These are phyloP conservation scores for Valencia hispanica DNA, from an alignment of 2,797 vertebrate species.

Conservation along the genomic window DNA sequence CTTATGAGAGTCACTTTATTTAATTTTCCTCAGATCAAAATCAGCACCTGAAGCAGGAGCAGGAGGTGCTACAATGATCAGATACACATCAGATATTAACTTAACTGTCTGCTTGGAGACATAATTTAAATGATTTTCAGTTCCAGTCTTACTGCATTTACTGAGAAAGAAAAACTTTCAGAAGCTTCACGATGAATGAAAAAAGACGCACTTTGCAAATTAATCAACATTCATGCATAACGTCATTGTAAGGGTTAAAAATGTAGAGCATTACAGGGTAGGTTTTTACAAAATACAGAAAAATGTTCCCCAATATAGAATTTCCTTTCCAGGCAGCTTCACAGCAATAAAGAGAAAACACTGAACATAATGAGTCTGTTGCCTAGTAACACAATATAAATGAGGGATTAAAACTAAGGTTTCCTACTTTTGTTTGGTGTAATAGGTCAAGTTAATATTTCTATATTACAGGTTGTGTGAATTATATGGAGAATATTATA, in stretches of 20 bases:
- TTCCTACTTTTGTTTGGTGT: not conserved
- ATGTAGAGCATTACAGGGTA: not conserved
- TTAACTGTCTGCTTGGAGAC: not conserved
- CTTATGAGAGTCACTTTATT: not conserved
- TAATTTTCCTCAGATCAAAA: not conserved
- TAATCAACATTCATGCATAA: not conserved
- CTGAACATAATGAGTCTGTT: constrained; percentile 10
- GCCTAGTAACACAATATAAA: constrained; percentile 4
- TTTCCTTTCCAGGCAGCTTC: not conserved
- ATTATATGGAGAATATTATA: not conserved
- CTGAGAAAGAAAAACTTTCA: not conserved
- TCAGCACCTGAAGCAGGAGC: not conserved
- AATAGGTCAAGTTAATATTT: constrained; percentile 6
- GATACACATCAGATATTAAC: not conserved
- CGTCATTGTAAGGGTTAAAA: not conserved
- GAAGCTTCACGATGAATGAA: not conserved
- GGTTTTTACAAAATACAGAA: not conserved
- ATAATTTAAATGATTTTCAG: not conserved
- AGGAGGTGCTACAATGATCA: not conserved
- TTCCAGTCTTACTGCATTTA: not conserved
- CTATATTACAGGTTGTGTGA: not conserved
- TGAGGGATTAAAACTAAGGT: constrained; percentile 17
- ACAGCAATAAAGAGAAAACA: constrained; percentile 15
- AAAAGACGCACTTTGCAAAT: not conserved
- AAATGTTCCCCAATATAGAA: not conserved